These are phyloP conservation scores for Coelopa frigida DNA, from an alignment of 1,140 invertebrate genomes.

Conservation along the genomic window DNA sequence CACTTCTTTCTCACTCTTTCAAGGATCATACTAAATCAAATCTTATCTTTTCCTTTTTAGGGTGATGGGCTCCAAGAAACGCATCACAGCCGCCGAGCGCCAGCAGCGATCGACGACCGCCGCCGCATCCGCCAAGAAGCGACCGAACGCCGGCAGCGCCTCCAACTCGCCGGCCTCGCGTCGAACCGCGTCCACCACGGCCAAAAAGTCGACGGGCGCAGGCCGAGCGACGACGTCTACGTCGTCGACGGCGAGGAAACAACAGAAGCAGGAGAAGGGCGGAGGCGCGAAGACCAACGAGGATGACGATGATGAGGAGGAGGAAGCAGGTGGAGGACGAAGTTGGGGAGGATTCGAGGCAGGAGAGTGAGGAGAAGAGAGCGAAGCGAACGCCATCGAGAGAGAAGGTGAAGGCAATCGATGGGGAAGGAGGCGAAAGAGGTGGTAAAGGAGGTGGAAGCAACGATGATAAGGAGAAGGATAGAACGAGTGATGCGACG, in stretches of 20 bases:
- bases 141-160: constrained; percentile 1
- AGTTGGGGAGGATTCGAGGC: background rate
- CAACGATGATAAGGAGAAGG: background rate
- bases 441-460: background rate
- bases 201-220: background rate
- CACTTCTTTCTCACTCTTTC: too few relatives aligned
- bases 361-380: background rate
- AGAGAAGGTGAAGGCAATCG: constrained; percentile 11
- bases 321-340: constrained; percentile 1
- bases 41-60: constrained; percentile 11
- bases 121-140: constrained; percentile 13
- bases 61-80: constrained; percentile 38
- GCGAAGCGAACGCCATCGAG: constrained; percentile 7
- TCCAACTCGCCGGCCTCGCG: constrained; percentile 8
- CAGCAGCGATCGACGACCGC: constrained; percentile 24
- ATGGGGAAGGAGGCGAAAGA: constrained; percentile 1
- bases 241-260: background rate
- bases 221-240: constrained; percentile 4
- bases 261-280: constrained; percentile 1
- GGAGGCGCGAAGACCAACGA: background rate
- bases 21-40: too few relatives aligned
- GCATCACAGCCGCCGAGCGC: constrained; percentile 31
- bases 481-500: too few relatives aligned
- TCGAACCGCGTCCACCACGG: constrained; percentile 1
- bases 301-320: background rate